These are phyloP conservation scores for Epinephelus moara DNA, from an alignment of 2,113 vertebrate genomes.

Conservation along the genomic window DNA sequence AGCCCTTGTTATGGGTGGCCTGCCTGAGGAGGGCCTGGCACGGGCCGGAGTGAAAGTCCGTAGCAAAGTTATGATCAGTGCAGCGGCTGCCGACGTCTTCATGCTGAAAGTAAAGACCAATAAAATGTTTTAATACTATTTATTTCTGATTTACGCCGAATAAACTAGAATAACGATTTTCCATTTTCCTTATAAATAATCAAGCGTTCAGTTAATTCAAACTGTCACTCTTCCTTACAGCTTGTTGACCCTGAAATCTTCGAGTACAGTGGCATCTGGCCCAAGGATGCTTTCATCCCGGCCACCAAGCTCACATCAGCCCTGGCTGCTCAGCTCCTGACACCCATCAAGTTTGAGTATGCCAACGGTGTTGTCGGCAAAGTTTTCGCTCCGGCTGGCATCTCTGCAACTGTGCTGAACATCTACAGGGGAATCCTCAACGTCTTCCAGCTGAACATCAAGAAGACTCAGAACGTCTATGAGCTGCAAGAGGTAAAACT, in stretches of 20 bases:
- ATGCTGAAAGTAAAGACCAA: constrained; percentile 83
- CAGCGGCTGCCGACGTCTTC: constrained; percentile 40
- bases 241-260: constrained; percentile 75
- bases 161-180: neutral
- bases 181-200: neutral
- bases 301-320: constrained; percentile 80
- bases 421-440: constrained; percentile 85
- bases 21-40: constrained; percentile 85
- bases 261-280: constrained; percentile 85
- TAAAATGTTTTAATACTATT: neutral
- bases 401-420: constrained; percentile 82
- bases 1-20: constrained; percentile 81
- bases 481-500: constrained; percentile 86
- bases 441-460: constrained; percentile 85
- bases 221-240: constrained; percentile 68
- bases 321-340: constrained; percentile 76
- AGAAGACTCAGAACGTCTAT: constrained; percentile 86
- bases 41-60: constrained; percentile 82
- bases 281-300: constrained; percentile 74
- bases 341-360: constrained; percentile 87
- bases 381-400: constrained; percentile 81
- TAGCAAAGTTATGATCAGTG: constrained; percentile 83
- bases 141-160: neutral
- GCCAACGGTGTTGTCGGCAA: constrained; percentile 81
- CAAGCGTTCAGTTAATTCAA: neutral